Evolutionary conservation across 2,888 invertebrate genomes (phyloP), one percentile per base, ranked within the genome.

Genomic region (Bimastos eiseni): DNA sequence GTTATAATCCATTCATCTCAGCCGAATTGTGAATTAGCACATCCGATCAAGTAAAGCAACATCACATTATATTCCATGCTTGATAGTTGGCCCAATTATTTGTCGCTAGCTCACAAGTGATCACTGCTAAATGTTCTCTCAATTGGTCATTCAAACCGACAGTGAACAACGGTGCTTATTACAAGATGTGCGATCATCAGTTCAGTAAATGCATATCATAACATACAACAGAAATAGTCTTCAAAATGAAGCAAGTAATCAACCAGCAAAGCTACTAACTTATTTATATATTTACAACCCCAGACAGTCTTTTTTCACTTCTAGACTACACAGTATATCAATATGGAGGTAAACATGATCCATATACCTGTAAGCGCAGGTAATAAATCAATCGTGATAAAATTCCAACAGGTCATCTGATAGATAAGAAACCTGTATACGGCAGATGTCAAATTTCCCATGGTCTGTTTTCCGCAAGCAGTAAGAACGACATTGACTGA

Each of bases 381-480:
- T 70, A 70, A 70, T 70, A 70, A 70, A 70, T 70, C 70, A 70
- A 70, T 70, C 70, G 70, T 70, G 70, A 70, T 70, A 70, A 70
- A 70, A 70, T 70, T 30, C 70, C 70, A 70, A 70, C 70, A 70
- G 70, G 70, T 70, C 92, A 93, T 90, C 92, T 91, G 21, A 93
- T 93, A 70, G 88, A 90, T 44, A 84, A 88, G 19, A 88, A 34
- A 34, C 8, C 34, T 15, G 83, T 88, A n/a, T n/a, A 34, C 49
- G 49, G 11, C 88, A 90, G 91, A 55, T 38, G 88, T 30, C 30
- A 88, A 19, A 37, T 36, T 24, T 88, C 37, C 41, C 70, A 70
- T 70, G 30, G 70, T 70, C 70, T 8, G n/a, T 70, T 70, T 70
- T 70, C 21, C 70, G 11, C 30, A n/a, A 70, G n/a, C 70, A 70